These are phyloP conservation scores for Pinctada fucata DNA, from an alignment of 2,888 invertebrate genomes.

Conservation along the genomic window DNA sequence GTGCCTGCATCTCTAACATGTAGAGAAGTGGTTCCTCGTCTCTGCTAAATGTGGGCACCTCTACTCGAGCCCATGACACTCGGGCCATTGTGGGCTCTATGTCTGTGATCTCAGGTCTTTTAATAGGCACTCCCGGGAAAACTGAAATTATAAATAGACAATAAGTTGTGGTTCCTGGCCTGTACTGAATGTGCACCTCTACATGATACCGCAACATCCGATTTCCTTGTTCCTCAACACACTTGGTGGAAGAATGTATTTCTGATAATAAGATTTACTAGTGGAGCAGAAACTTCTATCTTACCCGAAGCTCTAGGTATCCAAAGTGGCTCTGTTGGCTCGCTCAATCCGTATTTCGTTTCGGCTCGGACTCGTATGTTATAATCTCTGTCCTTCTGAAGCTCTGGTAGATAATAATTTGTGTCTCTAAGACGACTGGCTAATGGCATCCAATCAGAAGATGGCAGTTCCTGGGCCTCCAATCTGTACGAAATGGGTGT, in stretches of 20 bases:
- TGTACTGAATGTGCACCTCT: background rate
- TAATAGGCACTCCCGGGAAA: conserved; percentile 69
- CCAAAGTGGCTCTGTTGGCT: conserved; percentile 91
- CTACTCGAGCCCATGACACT: conserved; percentile 65
- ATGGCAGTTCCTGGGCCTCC: conserved; percentile 53
- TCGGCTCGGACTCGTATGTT: conserved; percentile 96
- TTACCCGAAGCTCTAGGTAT: conserved; percentile 68
- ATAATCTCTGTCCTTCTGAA: conserved; percentile 96
- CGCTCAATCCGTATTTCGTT: conserved; percentile 96
- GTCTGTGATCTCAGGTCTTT: conserved; percentile 64
- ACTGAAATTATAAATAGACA: conserved; percentile 43
- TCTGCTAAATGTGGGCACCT: conserved; percentile 61
- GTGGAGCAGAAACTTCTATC: no score
- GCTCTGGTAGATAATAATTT: conserved; percentile 68
- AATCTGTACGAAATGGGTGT: conserved; percentile 64
- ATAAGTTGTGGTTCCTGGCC: background rate
- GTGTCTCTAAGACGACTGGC: conserved; percentile 65
- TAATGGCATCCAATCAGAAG: conserved; percentile 62
- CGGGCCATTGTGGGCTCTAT: conserved; percentile 64
- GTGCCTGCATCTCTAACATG: conserved; percentile 66
- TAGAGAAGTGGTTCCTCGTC: conserved; percentile 66
- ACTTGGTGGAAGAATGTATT: no score
- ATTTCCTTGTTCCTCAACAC: no score
- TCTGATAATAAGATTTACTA: no score
- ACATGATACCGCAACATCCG: no score